Evolutionary conservation across 2,797 vertebrate species (phyloP).

Genomic region (Anabacerthia variegaticeps): DNA sequence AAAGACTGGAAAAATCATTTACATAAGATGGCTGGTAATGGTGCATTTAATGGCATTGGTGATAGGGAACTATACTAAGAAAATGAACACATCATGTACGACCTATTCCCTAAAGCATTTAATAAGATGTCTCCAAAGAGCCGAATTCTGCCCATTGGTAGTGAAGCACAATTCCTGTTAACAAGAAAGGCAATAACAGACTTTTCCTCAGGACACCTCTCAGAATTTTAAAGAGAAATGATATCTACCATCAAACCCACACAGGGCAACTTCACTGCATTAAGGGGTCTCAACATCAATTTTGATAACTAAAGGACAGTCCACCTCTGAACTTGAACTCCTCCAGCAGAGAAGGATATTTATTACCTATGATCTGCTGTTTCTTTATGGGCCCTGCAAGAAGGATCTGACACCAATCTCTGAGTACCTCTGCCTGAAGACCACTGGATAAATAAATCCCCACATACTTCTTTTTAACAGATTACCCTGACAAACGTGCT

Average conservation of each 20-base stretch:
- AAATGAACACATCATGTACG: slow-evolving; percentile 9
- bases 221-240: background rate
- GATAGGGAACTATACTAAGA: slow-evolving; percentile 30
- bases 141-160: background rate
- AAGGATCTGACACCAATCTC: background rate
- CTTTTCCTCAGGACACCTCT: background rate
- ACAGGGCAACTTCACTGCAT: background rate
- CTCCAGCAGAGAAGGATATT: background rate
- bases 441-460: background rate
- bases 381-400: background rate
- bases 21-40: slow-evolving; percentile 60
- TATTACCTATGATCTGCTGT: background rate
- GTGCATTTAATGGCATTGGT: slow-evolving; percentile 50
- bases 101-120: slow-evolving; percentile 38
- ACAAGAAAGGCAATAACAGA: background rate
- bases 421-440: background rate
- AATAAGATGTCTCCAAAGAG: background rate
- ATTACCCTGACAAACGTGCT: background rate
- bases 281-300: background rate
- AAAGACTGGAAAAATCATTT: slow-evolving; percentile 58
- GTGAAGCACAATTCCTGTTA: background rate
- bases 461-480: background rate
- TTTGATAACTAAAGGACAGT: background rate
- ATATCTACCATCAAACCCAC: background rate
- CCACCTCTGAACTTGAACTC: background rate